Conservation (phyloP, 1,140 invertebrate species). For the Thereuonema tuberculata region DNA sequence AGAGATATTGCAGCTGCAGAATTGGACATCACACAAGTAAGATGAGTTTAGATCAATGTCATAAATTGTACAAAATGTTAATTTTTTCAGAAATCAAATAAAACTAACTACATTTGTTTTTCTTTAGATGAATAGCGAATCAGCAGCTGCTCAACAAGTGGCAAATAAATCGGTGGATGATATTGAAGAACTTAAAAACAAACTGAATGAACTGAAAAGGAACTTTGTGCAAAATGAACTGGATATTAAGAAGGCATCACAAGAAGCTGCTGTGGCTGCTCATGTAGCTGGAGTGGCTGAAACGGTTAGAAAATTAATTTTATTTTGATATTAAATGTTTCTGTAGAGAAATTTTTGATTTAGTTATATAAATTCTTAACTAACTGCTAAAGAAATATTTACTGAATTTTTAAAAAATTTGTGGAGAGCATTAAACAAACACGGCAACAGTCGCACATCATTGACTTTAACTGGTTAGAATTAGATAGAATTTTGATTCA, state of each 20-base stretch:
- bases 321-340: too few relatives aligned
- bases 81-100: background rate
- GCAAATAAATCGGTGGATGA: conserved; percentile 53
- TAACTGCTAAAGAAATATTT: too few relatives aligned
- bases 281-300: conserved; percentile 42
- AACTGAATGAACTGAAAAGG: conserved; percentile 54
- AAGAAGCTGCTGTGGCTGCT: conserved; percentile 39
- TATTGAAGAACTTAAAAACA: conserved; percentile 47
- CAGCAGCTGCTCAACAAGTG: conserved; percentile 52
- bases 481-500: too few relatives aligned
- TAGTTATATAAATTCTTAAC: background rate
- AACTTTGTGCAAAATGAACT: conserved; percentile 59
- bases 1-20: conserved; percentile 59
- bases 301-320: conserved; percentile 22
- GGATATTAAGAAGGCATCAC: conserved; percentile 41
- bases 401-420: too few relatives aligned
- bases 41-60: background rate
- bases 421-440: too few relatives aligned
- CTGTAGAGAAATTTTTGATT: conserved; percentile 4
- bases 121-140: conserved; percentile 49
- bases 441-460: too few relatives aligned
- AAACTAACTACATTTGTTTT: background rate
- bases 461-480: too few relatives aligned
- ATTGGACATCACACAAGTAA: conserved; percentile 48
- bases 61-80: background rate